A percentile compares a stretch with the other conserved stretches of the same genome.
Evolutionary conservation across 1,140 invertebrate species (phyloP).

Genomic region (Atopsyche davidsoni): DNA sequence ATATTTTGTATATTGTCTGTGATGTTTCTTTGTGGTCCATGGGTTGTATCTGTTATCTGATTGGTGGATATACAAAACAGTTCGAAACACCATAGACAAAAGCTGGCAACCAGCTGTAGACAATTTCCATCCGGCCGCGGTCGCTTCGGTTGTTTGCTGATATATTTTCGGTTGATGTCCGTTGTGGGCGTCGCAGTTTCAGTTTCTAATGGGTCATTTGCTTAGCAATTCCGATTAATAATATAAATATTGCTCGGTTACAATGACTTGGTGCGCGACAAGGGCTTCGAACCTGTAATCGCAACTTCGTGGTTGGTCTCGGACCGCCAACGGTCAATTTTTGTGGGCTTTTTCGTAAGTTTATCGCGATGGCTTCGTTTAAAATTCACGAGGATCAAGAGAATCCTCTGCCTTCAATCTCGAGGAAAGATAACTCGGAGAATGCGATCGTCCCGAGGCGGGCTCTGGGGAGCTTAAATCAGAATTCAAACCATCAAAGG

Average conservation of each 20-base stretch:
- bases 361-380: slow-evolving; percentile 15
- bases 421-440: neutral
- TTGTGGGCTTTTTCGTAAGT: slow-evolving; percentile 1
- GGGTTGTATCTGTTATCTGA: neutral
- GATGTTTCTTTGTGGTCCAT: neutral
- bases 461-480: neutral
- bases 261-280: too few species aligned
- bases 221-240: neutral
- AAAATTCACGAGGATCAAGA: slow-evolving; percentile 15
- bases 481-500: neutral
- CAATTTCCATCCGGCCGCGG: neutral
- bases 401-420: slow-evolving; percentile 1
- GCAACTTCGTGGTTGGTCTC: slow-evolving; percentile 6
- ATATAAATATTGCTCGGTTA: neutral
- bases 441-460: neutral
- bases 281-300: too few species aligned
- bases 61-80: slow-evolving; percentile 9
- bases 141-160: slow-evolving; percentile 3
- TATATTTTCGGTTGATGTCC: slow-evolving; percentile 6
- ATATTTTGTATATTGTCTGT: neutral
- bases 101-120: slow-evolving; percentile 10
- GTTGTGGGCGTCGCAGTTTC: slow-evolving; percentile 12
- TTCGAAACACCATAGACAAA: slow-evolving; percentile 18
- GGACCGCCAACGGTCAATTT: slow-evolving; percentile 11
- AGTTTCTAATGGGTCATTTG: too few species aligned